Conservation (phyloP, 2,113 vertebrate genomes). For the Oreotrochilus melanogaster region DNA sequence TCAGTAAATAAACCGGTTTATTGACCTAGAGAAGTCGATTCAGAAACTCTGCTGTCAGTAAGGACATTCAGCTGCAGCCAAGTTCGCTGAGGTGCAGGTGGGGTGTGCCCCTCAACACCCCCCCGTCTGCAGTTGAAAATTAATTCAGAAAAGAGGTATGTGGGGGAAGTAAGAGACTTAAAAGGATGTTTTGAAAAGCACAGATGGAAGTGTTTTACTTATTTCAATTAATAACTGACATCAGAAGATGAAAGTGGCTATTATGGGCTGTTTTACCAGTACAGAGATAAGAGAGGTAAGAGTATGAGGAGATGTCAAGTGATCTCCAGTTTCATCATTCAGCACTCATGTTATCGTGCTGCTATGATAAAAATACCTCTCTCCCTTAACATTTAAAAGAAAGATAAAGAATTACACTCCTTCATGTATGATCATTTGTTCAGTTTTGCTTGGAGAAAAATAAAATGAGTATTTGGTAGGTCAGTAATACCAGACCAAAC, state of each 20-base stretch:
- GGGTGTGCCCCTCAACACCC: not conserved
- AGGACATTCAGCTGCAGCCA: not conserved
- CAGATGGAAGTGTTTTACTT: not conserved
- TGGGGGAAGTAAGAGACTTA: not conserved
- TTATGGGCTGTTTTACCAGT: not conserved
- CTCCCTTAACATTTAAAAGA: not conserved
- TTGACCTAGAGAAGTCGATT: not conserved
- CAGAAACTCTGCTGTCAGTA: not conserved
- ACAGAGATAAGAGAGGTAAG: not conserved
- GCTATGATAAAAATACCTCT: not conserved
- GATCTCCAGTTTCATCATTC: not conserved
- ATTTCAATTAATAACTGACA: no score
- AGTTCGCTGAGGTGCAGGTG: rapidly evolving
- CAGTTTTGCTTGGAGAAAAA: not conserved
- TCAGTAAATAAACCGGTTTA: not conserved
- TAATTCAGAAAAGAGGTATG: not conserved
- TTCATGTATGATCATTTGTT: not conserved
- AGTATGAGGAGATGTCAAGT: not conserved
- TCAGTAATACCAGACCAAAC: not conserved
- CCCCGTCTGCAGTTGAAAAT: not conserved
- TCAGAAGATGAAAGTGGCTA: not conserved
- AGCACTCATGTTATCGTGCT: rapidly evolving
- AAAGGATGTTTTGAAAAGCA: not conserved
- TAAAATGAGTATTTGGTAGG: not conserved
- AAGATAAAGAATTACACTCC: rapidly evolving